A percentile compares a stretch with the other conserved stretches of the same genome.
Evolutionary conservation across 2,113 vertebrate genomes (phyloP).

Genomic region (Cryptoleucopteryx plumbea): DNA sequence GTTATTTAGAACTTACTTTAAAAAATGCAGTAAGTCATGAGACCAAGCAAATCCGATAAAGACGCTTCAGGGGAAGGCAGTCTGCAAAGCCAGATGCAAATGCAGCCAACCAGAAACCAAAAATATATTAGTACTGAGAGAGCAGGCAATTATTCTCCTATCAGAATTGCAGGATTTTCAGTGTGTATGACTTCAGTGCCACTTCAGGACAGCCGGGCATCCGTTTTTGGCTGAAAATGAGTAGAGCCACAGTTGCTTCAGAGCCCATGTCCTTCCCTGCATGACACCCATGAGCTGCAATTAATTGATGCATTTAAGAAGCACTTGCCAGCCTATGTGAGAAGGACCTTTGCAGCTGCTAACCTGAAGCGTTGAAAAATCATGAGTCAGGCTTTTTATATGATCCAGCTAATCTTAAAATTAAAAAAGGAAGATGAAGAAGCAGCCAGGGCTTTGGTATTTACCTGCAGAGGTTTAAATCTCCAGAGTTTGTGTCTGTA

Average conservation of each 20-base stretch:
- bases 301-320: not conserved
- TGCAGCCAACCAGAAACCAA: constrained; percentile 53
- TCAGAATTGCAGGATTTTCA: not conserved
- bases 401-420: not conserved
- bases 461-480: not conserved
- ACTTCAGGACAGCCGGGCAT: not conserved
- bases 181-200: not conserved
- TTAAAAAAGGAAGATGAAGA: not conserved
- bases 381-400: not conserved
- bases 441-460: not conserved
- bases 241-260: not conserved
- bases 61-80: constrained; percentile 36
- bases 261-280: not conserved
- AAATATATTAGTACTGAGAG: constrained; percentile 29
- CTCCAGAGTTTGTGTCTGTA: not conserved
- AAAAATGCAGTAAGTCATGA: not conserved
- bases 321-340: not conserved
- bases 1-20: not conserved
- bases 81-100: constrained; percentile 56
- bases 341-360: not conserved
- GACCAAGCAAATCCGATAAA: not conserved
- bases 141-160: constrained; percentile 39
- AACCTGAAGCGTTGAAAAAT: not conserved
- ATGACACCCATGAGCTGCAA: not conserved
- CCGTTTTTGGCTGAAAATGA: not conserved